Evolutionary conservation across 2,113 vertebrate species (phyloP).

Genomic region (Brachionichthys hirsutus): DNA sequence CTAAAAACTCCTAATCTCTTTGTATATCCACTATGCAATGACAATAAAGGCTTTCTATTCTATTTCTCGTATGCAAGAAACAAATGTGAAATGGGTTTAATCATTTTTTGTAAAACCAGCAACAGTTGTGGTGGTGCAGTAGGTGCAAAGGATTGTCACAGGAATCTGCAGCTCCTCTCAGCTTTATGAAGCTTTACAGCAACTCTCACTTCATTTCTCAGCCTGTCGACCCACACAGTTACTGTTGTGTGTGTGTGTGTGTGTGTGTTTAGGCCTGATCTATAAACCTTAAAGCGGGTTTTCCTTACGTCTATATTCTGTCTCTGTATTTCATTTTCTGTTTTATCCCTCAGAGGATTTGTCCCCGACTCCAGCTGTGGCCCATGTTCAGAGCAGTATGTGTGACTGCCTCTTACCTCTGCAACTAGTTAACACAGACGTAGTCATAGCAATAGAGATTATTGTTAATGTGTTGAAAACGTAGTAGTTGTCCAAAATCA

Average conservation of each 20-base stretch:
- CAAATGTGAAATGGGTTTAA: background rate
- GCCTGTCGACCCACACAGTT: background rate
- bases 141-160: background rate
- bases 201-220: background rate
- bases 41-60: no score
- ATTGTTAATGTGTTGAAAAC: conserved; percentile 26
- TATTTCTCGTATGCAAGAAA: background rate
- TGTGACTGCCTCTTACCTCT: conserved; percentile 47
- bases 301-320: conserved; percentile 59
- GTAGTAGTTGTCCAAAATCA: conserved; percentile 16
- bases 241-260: background rate
- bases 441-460: conserved; percentile 47
- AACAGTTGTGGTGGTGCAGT: background rate
- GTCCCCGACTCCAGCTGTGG: conserved; percentile 66
- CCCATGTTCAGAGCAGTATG: conserved; percentile 67
- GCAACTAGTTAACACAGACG: conserved; percentile 21
- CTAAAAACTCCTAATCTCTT: no score
- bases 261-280: conserved; percentile 1
- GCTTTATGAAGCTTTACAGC: background rate
- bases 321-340: conserved; percentile 58
- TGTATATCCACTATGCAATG: no score
- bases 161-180: background rate
- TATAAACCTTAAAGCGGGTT: conserved; percentile 46
- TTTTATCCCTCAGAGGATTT: conserved; percentile 64
- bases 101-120: background rate